phyloP scores from a whole-genome alignment of 1,140 invertebrate genomes.

The Wiebesia pumilae region DNA sequence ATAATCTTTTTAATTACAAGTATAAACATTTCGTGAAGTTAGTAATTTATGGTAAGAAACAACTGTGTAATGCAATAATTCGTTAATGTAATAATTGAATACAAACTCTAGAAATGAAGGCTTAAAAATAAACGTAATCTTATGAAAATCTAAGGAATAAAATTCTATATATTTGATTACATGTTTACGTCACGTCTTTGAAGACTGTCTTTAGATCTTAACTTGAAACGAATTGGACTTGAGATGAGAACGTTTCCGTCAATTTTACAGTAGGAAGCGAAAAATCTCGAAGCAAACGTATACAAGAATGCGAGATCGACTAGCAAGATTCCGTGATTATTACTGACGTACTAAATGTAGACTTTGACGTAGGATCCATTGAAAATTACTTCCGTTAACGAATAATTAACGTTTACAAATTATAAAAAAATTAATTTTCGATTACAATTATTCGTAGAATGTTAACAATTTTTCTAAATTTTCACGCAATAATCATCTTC shows the following conservation, averaged over 20 bases:
- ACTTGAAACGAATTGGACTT: constrained; percentile 16
- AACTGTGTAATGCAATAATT: not conserved
- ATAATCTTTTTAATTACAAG: too few species aligned
- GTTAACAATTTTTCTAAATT: not conserved
- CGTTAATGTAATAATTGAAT: constrained; percentile 2
- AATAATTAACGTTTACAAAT: constrained; percentile 12
- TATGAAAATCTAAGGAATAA: constrained; percentile 15
- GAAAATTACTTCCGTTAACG: constrained; percentile 24
- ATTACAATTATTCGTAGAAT: not conserved
- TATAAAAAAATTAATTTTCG: not conserved
- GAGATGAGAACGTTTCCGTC: constrained; percentile 46
- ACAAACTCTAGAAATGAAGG: not conserved
- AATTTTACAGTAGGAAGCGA: constrained; percentile 40
- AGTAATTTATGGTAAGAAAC: not conserved
- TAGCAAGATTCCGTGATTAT: constrained; percentile 52
- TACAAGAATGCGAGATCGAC: constrained; percentile 48
- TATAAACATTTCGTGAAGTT: too few species aligned
- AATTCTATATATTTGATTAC: constrained; percentile 31
- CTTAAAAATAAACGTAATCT: not conserved
- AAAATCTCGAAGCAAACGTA: constrained; percentile 59
- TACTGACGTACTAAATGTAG: constrained; percentile 59
- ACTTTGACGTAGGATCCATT: constrained; percentile 39
- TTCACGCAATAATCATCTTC: too few species aligned
- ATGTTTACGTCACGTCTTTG: constrained; percentile 32
- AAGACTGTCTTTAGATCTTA: constrained; percentile 34